Evolutionary conservation across 1,140 invertebrate genomes (phyloP).

Genomic region (Elysia chlorotica): DNA sequence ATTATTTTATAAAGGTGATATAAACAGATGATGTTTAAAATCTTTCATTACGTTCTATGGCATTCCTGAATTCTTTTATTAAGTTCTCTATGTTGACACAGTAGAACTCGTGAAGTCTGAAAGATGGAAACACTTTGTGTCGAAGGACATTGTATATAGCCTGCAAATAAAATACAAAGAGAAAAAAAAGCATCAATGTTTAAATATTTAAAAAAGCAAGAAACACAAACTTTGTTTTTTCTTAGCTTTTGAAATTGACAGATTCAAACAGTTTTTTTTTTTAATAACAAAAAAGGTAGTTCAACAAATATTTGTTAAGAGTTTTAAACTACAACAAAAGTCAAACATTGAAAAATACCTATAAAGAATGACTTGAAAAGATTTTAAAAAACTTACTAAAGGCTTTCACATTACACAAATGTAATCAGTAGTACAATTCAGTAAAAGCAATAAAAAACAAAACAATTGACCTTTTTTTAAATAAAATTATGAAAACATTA

Average conservation of each 20-base stretch:
- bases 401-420: too few relatives aligned
- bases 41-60: slow-evolving; percentile 42
- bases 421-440: too few relatives aligned
- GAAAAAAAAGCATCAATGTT: background rate
- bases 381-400: background rate
- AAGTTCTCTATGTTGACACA: slow-evolving; percentile 75
- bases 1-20: too few relatives aligned
- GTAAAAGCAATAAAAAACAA: too few relatives aligned
- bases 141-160: slow-evolving; percentile 67
- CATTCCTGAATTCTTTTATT: slow-evolving; percentile 71
- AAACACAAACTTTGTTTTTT: too few relatives aligned
- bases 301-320: background rate
- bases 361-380: background rate
- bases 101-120: slow-evolving; percentile 86
- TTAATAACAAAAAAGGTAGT: too few relatives aligned
- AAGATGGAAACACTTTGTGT: slow-evolving; percentile 73
- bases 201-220: too few relatives aligned
- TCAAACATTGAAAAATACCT: background rate
- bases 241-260: too few relatives aligned
- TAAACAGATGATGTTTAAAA: background rate
- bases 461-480: too few relatives aligned
- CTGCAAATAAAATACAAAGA: slow-evolving; percentile 27
- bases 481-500: too few relatives aligned
- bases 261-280: too few relatives aligned
- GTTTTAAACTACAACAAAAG: background rate